phyloP scores from a whole-genome alignment of 2,797 vertebrate genomes.

The Rhinophrynus dorsalis region DNA sequence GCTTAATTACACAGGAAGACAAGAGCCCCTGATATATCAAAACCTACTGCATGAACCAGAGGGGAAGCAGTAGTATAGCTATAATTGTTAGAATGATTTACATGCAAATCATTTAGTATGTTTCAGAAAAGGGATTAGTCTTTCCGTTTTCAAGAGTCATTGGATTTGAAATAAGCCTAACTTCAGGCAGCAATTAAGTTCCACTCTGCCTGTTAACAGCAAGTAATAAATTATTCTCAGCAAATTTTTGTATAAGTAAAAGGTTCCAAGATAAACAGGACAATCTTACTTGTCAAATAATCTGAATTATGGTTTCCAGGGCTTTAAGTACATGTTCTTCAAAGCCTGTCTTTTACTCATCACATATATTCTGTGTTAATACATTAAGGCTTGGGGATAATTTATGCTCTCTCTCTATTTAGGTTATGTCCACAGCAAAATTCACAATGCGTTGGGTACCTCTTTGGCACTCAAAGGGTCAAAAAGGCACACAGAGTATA shows the following conservation, averaged over 20 bases:
- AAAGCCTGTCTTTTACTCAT: conserved; percentile 27
- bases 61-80: conserved; percentile 10
- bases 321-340: conserved; percentile 45
- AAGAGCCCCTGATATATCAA: not conserved
- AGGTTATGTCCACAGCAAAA: no score
- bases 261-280: conserved; percentile 63
- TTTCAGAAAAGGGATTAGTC: conserved; percentile 20
- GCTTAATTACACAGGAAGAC: conserved; percentile 20
- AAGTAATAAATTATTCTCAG: conserved; percentile 64
- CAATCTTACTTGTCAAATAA: conserved; percentile 51
- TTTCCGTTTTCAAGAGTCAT: conserved; percentile 18
- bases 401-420: not conserved
- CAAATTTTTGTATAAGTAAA: conserved; percentile 60
- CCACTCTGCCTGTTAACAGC: conserved; percentile 53
- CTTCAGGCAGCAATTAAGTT: conserved; percentile 30
- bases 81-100: conserved; percentile 32
- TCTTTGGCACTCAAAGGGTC: no score
- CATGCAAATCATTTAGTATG: conserved; percentile 26
- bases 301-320: conserved; percentile 55
- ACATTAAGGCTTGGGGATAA: not conserved
- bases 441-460: no score
- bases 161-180: conserved; percentile 35
- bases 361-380: not conserved
- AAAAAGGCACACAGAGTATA: no score
- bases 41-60: not conserved